A percentile compares a stretch with the other conserved stretches of the same genome.
Conservation (phyloP, 2,888 invertebrate species). For the Tenthredo scrophulariae region DNA sequence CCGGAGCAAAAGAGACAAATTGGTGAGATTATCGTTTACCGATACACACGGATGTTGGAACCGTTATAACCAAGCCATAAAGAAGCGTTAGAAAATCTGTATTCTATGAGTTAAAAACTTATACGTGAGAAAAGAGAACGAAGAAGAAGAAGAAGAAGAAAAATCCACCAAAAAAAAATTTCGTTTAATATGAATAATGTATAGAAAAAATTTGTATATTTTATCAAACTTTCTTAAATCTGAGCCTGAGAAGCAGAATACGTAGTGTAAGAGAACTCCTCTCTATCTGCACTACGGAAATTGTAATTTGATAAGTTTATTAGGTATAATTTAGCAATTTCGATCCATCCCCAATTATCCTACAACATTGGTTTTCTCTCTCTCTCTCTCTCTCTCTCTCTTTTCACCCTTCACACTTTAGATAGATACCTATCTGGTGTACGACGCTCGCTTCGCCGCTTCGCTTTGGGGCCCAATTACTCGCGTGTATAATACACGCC, state of each 20-base stretch:
- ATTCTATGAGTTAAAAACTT: neutral
- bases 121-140: neutral
- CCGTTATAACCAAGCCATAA: neutral
- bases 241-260: too few species aligned
- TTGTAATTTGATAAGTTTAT: neutral
- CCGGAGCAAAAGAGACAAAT: conserved; percentile 8
- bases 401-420: neutral
- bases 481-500: neutral
- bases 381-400: neutral
- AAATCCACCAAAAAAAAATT: too few species aligned
- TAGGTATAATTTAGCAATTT: conserved; percentile 1
- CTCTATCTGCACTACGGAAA: neutral
- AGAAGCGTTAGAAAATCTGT: neutral
- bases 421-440: neutral
- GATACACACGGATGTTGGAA: conserved; percentile 2
- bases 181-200: too few species aligned
- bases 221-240: too few species aligned
- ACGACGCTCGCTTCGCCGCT: neutral
- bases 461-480: conserved; percentile 23
- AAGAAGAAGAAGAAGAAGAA: neutral
- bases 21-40: conserved; percentile 45
- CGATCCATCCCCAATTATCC: neutral
- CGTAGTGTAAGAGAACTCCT: too few species aligned
- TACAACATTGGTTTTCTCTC: neutral
- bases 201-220: too few species aligned